Evolutionary conservation across 2,888 invertebrate species (phyloP).

Genomic region (Dioctria rufipes): DNA sequence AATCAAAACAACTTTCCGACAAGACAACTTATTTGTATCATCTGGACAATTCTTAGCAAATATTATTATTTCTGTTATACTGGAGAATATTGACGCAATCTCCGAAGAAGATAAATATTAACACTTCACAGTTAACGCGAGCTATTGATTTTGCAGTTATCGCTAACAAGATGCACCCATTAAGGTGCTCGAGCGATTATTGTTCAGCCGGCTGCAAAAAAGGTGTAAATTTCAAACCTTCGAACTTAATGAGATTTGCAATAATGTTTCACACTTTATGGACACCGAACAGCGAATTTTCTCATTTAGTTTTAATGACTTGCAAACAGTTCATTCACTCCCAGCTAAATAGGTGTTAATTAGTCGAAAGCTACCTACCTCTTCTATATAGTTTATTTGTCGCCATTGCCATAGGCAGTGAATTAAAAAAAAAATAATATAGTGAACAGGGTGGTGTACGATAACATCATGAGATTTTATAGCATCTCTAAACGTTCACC

Average conservation of each 20-base stretch:
- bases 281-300: conserved; percentile 25
- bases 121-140: conserved; percentile 8
- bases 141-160: conserved; percentile 47
- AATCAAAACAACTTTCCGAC: too few relatives aligned
- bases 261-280: conserved; percentile 45
- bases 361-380: conserved; percentile 31
- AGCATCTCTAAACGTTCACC: conserved; percentile 21
- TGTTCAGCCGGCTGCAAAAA: conserved; percentile 39
- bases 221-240: conserved; percentile 44
- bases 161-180: conserved; percentile 46
- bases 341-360: conserved; percentile 40
- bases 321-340: conserved; percentile 44
- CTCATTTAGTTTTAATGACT: conserved; percentile 50
- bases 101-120: conserved; percentile 17
- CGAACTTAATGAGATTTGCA: conserved; percentile 34
- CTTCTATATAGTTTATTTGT: neutral
- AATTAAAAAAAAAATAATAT: conserved; percentile 29
- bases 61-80: too few relatives aligned
- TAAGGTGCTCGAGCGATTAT: conserved; percentile 22
- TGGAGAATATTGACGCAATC: too few relatives aligned
- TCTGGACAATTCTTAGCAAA: too few relatives aligned
- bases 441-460: neutral
- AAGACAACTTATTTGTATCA: too few relatives aligned
- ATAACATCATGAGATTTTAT: neutral
- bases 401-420: neutral